These are phyloP conservation scores for Phacellophora camtschatica DNA, from an alignment of 30 jellyfish, hydroid and myxozoan genomes.

Conservation along the genomic window DNA sequence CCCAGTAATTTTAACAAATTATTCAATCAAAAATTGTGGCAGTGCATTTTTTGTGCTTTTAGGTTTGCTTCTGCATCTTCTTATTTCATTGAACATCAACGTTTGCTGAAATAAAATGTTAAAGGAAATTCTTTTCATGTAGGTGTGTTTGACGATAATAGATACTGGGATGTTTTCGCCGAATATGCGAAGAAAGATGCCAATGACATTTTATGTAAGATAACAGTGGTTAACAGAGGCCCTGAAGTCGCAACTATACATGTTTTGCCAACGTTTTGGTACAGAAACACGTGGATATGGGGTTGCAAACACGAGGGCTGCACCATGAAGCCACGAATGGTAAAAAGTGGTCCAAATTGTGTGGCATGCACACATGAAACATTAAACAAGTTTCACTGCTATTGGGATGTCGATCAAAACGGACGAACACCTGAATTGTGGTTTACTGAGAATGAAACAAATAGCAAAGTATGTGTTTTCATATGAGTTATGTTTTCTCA, in stretches of 20 bases:
- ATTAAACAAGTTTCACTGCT: slow-evolving; percentile 55
- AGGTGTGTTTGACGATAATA: slow-evolving; percentile 78
- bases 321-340: slow-evolving; percentile 85
- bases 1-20: no score
- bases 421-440: slow-evolving; percentile 69
- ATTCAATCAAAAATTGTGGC: no score
- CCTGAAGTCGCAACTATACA: slow-evolving; percentile 71
- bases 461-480: slow-evolving; percentile 49
- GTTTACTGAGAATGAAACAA: slow-evolving; percentile 94
- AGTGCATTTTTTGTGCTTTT: no score
- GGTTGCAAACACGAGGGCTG: slow-evolving; percentile 97
- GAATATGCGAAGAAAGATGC: slow-evolving; percentile 81
- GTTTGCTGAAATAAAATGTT: no score
- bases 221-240: slow-evolving; percentile 87
- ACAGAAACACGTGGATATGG: slow-evolving; percentile 98
- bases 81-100: no score
- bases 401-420: slow-evolving; percentile 81
- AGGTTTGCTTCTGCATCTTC: no score
- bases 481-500: background rate
- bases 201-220: slow-evolving; percentile 73
- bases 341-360: slow-evolving; percentile 40
- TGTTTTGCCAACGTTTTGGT: slow-evolving; percentile 87
- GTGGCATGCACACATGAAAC: slow-evolving; percentile 80
- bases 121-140: background rate
- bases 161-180: slow-evolving; percentile 84